A percentile compares a stretch with the other conserved stretches of the same genome.
Evolutionary conservation across 2,113 vertebrate species (phyloP).

Genomic region (Penelope pileata): DNA sequence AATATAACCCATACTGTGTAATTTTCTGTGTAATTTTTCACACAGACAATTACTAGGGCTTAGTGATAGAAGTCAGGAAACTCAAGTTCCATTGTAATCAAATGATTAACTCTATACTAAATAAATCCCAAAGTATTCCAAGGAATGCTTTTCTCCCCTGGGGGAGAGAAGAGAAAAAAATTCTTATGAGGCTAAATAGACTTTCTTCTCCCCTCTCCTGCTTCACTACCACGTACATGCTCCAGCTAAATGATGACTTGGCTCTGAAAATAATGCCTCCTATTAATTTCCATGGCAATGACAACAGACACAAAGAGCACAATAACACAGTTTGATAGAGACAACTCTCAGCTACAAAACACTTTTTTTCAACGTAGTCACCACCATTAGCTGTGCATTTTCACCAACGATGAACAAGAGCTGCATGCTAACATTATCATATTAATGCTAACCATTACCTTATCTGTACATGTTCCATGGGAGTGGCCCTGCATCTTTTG

Average conservation of each 20-base stretch:
- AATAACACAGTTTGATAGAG: not conserved
- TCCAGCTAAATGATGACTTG: not conserved
- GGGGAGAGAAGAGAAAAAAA: not conserved
- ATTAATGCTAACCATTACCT: not conserved
- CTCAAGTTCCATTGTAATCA: not conserved
- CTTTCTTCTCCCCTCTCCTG: not conserved
- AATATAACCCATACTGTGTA: not conserved
- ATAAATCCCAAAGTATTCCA: not conserved
- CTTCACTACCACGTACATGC: not conserved
- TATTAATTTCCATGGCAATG: not conserved
- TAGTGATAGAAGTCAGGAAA: not conserved
- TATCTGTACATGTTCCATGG: accelerated
- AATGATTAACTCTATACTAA: too few species aligned
- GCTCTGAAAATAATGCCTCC: not conserved
- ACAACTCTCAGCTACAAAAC: too few species aligned
- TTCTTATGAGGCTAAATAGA: not conserved
- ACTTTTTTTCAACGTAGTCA: too few species aligned
- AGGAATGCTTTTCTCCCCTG: not conserved
- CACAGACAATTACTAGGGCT: not conserved
- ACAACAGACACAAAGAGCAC: too few species aligned
- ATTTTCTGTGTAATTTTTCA: not conserved
- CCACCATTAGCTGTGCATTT: too few species aligned
- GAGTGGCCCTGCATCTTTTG: not conserved
- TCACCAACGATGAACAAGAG: too few species aligned
- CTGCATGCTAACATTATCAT: too few species aligned